Percentiles rank a stretch among this genome's conserved stretches.
phyloP scores from a whole-genome alignment of 2,888 invertebrate species.

The Pristionchus arcanus region DNA sequence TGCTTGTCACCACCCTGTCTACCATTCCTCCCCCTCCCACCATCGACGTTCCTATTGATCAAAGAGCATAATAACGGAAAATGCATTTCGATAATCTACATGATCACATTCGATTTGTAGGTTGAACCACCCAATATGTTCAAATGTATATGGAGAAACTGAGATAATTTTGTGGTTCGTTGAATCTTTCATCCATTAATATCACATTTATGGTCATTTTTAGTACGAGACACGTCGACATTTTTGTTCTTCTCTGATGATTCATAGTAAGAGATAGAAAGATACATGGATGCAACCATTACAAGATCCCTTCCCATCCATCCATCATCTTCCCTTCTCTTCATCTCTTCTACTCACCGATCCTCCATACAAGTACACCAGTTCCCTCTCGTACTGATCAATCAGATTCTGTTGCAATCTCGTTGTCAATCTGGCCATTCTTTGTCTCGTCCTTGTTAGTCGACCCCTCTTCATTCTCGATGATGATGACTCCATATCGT shows the following conservation, averaged over 20 bases:
- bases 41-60: background rate
- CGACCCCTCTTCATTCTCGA: constrained; percentile 35
- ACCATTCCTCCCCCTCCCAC: background rate
- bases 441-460: background rate
- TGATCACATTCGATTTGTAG: background rate
- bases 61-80: background rate
- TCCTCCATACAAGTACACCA: constrained; percentile 42
- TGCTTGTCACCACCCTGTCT: constrained; percentile 17
- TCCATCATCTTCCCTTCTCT: constrained; percentile 3
- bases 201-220: background rate
- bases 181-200: background rate
- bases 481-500: constrained; percentile 25
- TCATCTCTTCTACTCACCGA: background rate
- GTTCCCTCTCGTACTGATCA: constrained; percentile 48
- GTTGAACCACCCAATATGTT: background rate
- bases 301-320: background rate
- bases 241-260: background rate
- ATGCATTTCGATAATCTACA: background rate
- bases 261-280: background rate
- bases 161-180: background rate
- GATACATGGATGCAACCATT: background rate
- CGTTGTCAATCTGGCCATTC: background rate
- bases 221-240: background rate
- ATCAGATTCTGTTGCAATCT: constrained; percentile 13
- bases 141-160: background rate